A percentile compares a stretch with the other conserved stretches of the same genome.
phyloP scores from a whole-genome alignment of 2,888 invertebrate genomes.

The Helleia helle region DNA sequence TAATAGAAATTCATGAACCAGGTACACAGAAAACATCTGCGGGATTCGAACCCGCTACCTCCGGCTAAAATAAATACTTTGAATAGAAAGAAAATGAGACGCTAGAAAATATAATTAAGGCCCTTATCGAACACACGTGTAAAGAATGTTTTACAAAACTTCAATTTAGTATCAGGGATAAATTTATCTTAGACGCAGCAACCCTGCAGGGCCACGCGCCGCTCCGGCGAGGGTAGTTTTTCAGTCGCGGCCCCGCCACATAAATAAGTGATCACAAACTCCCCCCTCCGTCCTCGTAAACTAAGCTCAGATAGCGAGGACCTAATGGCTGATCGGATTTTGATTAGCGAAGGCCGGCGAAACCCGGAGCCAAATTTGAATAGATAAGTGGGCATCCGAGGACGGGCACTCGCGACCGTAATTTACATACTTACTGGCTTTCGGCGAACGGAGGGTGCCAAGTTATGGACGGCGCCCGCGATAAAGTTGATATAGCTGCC shows the following conservation, averaged over 20 bases:
- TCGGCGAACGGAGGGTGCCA: slow-evolving; percentile 63
- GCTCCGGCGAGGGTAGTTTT: slow-evolving; percentile 67
- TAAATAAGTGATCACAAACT: slow-evolving; percentile 62
- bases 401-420: slow-evolving; percentile 68
- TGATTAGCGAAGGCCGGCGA: slow-evolving; percentile 72
- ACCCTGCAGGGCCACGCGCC: too few relatives aligned
- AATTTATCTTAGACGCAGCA: too few relatives aligned
- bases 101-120: too few relatives aligned
- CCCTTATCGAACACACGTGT: too few relatives aligned
- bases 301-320: slow-evolving; percentile 71
- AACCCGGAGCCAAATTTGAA: slow-evolving; percentile 69
- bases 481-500: slow-evolving; percentile 70
- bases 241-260: slow-evolving; percentile 59
- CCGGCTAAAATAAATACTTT: too few relatives aligned
- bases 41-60: too few relatives aligned
- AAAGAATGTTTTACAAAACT: too few relatives aligned
- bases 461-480: slow-evolving; percentile 67
- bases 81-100: too few relatives aligned
- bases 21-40: too few relatives aligned
- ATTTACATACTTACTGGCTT: slow-evolving; percentile 74
- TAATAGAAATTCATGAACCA: too few relatives aligned
- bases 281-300: slow-evolving; percentile 59
- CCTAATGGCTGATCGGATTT: slow-evolving; percentile 75
- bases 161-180: too few relatives aligned
- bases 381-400: slow-evolving; percentile 72